Evolutionary conservation across 2,797 vertebrate species (phyloP), one percentile per base, ranked within the genome.

Genomic region (Harpagifer antarcticus): DNA sequence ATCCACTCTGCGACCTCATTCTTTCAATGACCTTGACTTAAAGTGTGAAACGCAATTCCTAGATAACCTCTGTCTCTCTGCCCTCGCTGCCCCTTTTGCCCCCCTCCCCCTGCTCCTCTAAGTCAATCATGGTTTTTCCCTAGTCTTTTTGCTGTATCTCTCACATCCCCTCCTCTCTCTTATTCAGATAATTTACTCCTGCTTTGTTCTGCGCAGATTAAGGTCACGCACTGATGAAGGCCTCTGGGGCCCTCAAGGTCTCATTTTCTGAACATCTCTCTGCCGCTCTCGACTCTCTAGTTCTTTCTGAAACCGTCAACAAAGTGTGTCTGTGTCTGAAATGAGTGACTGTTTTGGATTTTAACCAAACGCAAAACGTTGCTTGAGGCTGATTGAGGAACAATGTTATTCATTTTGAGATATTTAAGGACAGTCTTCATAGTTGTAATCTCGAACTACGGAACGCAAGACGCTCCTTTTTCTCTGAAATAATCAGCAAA

Each of bases 171-270:
- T 59, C 56, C 83, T 19, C 80, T 64, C 52, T 27, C 55, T 57
- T 37, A 45, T 63, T 76, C 75, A 66, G 82, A 88, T 89, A 81
- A 88, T 89, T 89, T 83, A 82, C 76, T 84, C 72, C 59, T 2
- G 54, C 82, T 88, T 89, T 89, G 85, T 90, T 90, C 86, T 44
- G 65, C 43, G 62, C 83, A 87, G 90, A 92, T 92, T 90, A 91
- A 90, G 86, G 86, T 88, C 72, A 12, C 47, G 17, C 23, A 48
- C 83, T 80, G 74, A 83, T 79, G 78, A 86, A 82, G 76, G 75
- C 75, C 85, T 68, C 68, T 2, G 0, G 47, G 68, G 75, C 70
- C 74, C 77, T 88, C 14, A 1, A 62, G 8, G 65, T 68, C 68
- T 78, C 49, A 78, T 76, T 82, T 68, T 61, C 27, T 17, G 59